Base-by-base conservation (phyloP, 2,113 vertebrate genomes). In the Nicator chloris region DNA sequence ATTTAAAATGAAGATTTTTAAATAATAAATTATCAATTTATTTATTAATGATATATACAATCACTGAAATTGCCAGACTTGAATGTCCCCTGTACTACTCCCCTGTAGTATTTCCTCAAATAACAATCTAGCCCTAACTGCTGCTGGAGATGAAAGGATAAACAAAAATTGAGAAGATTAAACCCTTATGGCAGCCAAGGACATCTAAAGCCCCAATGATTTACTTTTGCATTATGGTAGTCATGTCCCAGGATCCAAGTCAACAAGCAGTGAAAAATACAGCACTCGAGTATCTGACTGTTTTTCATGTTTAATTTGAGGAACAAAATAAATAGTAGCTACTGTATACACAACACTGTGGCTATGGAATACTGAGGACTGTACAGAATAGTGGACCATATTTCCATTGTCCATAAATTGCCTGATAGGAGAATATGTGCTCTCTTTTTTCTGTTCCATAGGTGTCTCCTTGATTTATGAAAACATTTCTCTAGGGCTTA, bases 201-300 rank as follows among this genome's bases (percentile, higher is more conserved):
- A 84, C 91, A 33, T 51, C 27, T 2, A 91, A 61, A 78, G 89
- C 72, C 83, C 53, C 78, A 64, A 42, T 92, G 92, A 89, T 95
- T 96, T 93, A 91, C 86, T 89, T 86, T 60, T 93, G 77, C 49
- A 26, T 78, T 82, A 44, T 78, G 49, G 61, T 51, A 84, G 80
- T 86, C 64, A 17, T 75, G 86, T 84, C 65, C 53, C 61, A 61
- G 57, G 40, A 69, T 84, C 73, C 69, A 80, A 89, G 60, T 84
- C 80, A 93, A 86, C 91, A 92, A 91, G 73, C 72, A 89, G 64
- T 83, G 70, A 84, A 90, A 95, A 95, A 89, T 75, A 45, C 28
- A 64, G 28, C 53, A 28, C 51, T 84, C 37, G 27, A 76, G 47
- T 88, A 84, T 75, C 59, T 92, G 51, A 40, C 71, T 85, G 61